Conservation (phyloP, 2,888 invertebrate genomes). For the Drosophila seclusa region DNA sequence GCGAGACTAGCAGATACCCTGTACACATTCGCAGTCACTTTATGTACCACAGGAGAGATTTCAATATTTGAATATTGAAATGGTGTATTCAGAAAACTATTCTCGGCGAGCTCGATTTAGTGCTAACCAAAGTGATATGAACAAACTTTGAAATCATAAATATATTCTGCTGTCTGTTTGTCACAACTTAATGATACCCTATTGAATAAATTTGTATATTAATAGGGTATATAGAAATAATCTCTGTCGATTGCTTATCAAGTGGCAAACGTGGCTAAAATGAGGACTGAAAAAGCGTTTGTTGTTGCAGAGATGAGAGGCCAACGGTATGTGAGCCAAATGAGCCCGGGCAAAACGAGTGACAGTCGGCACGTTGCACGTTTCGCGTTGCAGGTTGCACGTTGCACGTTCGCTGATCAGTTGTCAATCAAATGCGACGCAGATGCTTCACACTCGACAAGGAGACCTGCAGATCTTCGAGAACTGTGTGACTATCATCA, state of each 20-base stretch:
- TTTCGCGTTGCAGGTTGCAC: conserved; percentile 17
- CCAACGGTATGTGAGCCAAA: conserved; percentile 42
- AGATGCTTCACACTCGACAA: conserved; percentile 80
- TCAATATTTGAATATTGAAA: too few relatives aligned
- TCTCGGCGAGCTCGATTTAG: not conserved
- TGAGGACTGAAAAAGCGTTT: conserved; percentile 44
- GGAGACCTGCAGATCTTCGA: conserved; percentile 2
- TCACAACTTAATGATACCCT: not conserved
- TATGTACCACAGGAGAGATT: not conserved
- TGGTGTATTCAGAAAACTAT: too few relatives aligned
- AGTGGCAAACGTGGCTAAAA: conserved; percentile 53
- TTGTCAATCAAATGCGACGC: conserved; percentile 79
- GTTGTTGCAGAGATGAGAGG: conserved; percentile 3
- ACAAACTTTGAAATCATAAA: not conserved
- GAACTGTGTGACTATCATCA: conserved; percentile 66
- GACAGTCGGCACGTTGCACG: conserved; percentile 26
- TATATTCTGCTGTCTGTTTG: not conserved
- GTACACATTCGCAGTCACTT: not conserved
- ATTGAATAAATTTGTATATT: not conserved
- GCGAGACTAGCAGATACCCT: not conserved
- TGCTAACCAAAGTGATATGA: not conserved
- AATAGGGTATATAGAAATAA: not conserved
- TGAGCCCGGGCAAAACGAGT: conserved; percentile 16
- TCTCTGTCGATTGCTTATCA: conserved; percentile 41
- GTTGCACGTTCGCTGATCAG: conserved; percentile 67